These are phyloP conservation scores for Microtus pennsylvanicus DNA, from an alignment of 2,113 vertebrate species.

Conservation along the genomic window DNA sequence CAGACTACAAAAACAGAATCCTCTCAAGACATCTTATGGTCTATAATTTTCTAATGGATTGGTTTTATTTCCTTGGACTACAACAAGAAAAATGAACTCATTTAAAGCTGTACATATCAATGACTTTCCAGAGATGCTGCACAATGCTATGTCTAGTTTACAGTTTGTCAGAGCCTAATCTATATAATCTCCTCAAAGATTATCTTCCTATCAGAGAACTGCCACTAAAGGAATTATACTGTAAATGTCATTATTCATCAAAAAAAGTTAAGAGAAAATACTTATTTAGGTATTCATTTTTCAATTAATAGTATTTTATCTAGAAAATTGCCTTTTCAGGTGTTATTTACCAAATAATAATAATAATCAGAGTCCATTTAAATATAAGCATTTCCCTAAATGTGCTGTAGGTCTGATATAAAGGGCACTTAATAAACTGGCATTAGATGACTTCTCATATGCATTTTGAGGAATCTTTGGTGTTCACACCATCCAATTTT, in stretches of 20 bases:
- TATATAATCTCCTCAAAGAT: conserved; percentile 21
- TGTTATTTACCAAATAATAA: background rate
- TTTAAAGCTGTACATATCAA: background rate
- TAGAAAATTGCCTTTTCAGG: background rate
- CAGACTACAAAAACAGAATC: conserved; percentile 57
- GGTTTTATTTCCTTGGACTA: conserved; percentile 38
- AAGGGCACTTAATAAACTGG: background rate
- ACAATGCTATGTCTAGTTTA: background rate
- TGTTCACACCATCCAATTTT: background rate
- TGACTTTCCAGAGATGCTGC: background rate
- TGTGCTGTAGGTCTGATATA: background rate
- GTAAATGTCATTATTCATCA: background rate
- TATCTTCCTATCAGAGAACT: background rate
- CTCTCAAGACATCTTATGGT: background rate
- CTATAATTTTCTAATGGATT: background rate
- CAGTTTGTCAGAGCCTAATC: background rate
- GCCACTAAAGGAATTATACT: background rate
- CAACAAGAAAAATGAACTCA: background rate
- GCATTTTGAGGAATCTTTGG: background rate
- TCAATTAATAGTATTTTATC: background rate
- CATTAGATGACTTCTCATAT: background rate
- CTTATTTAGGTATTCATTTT: background rate
- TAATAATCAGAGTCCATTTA: background rate
- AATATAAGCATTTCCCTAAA: conserved; percentile 21
- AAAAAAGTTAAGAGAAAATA: conserved; percentile 26